Evolutionary conservation across 2,888 invertebrate genomes (phyloP), one percentile per base, ranked within the genome.

Genomic region (Hydroisotoma schaefferi): DNA sequence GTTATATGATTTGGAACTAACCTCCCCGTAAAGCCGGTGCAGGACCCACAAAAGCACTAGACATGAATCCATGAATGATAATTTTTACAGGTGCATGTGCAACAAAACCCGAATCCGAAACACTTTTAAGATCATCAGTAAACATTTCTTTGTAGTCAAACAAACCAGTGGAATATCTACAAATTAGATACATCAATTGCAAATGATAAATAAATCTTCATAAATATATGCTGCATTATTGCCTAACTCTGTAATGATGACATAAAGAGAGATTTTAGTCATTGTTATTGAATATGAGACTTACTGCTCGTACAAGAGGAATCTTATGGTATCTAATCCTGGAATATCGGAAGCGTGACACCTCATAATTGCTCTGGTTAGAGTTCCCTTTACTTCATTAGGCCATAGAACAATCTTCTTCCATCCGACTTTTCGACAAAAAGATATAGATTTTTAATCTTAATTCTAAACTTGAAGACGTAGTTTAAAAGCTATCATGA

Each of bases 51-150:
- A 56, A 54, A 15, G 57, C 61, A 40, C 47, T 52, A 5, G 66
- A 66, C 61, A 66, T 58, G 12, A 66, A 66, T 29, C 66, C 66
- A 56, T 66, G 66, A 33, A 61, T 66, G 4, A 66, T 46, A 26
- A 66, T 52, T 66, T 63, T 66, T 0, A 66, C 25, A 0, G 63
- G 66, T 23, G 66, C 66, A 18, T 55, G 49, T 18, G 55, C 60
- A 1, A 58, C 33, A 49, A 63, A 66, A 28, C 53, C 23, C 2
- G 60, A 51, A 12, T 40, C 28, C 10, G 57, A 27, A 2, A 66
- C 43, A 8, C 46, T 12, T 10, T 48, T 48, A 4, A 33, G 20
- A 28, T 59, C 58, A 25, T 60, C 62, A 3, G 51, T 38, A 3
- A 49, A n/a, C 2, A 63, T 20, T 25, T 66, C 66, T 0, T 54